phyloP scores from a whole-genome alignment of 2,113 vertebrate species.

The Erythrolamprus reginae region DNA sequence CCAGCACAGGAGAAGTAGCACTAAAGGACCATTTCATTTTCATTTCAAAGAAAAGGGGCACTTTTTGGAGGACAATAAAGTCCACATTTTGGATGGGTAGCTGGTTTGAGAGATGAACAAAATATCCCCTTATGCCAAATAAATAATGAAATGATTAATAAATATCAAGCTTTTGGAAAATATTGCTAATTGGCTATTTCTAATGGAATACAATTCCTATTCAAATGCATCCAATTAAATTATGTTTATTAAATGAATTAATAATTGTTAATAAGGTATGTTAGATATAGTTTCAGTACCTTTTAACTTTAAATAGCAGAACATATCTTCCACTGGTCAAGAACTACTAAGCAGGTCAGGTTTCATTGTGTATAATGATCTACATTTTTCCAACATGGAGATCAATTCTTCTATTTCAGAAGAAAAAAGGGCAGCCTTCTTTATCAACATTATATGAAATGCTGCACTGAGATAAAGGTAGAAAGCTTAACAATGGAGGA shows the following conservation, averaged over 20 bases:
- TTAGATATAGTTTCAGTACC: neutral
- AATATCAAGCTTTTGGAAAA: neutral
- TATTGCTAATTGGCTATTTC: neutral
- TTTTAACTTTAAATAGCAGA: neutral
- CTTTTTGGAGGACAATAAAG: neutral
- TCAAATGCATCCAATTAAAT: neutral
- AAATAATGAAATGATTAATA: neutral
- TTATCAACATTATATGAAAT: neutral
- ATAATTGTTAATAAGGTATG: neutral
- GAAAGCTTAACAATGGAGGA: neutral
- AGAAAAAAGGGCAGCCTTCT: neutral
- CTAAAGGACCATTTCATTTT: neutral
- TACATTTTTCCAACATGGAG: neutral
- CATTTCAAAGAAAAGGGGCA: neutral
- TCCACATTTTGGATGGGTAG: neutral
- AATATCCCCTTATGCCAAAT: neutral
- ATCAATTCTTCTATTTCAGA: neutral
- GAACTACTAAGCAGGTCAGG: neutral
- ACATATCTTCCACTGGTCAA: neutral
- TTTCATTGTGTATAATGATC: neutral
- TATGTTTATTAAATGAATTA: neutral
- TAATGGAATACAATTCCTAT: neutral
- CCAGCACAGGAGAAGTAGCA: neutral
- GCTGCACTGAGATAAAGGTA: neutral
- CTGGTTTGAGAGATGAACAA: neutral